phyloP scores from a whole-genome alignment of 1,140 invertebrate genomes.

The Sycobia sp. region DNA sequence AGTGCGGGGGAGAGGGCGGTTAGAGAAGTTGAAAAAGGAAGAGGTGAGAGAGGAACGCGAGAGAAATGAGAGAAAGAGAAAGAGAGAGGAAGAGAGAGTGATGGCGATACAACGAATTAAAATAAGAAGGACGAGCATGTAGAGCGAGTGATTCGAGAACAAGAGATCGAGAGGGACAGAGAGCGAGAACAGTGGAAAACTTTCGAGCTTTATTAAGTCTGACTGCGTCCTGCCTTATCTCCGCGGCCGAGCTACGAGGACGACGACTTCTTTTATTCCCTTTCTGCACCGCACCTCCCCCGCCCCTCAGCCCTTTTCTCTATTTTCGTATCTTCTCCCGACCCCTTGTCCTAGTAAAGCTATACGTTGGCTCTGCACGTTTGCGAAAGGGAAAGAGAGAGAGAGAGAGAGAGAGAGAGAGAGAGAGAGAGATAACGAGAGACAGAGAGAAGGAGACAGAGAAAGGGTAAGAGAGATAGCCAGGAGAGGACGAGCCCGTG shows the following conservation, averaged over 20 bases:
- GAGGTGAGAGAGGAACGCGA: no score
- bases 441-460: no score
- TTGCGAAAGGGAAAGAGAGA: no score
- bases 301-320: slow-evolving; percentile 10
- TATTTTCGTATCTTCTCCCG: background rate
- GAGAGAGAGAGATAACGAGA: no score
- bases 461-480: no score
- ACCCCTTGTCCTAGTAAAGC: slow-evolving; percentile 27
- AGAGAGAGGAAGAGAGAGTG: background rate
- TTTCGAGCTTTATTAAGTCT: slow-evolving; percentile 31
- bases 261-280: slow-evolving; percentile 35
- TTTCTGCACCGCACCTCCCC: background rate
- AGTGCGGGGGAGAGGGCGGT: no score
- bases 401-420: no score
- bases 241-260: no score
- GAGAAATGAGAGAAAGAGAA: background rate
- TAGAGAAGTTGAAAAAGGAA: background rate
- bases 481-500: background rate
- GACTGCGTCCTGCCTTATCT: slow-evolving; percentile 36
- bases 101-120: slow-evolving; percentile 21
- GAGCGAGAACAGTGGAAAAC: background rate
- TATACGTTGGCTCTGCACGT: background rate
- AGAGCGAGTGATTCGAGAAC: background rate
- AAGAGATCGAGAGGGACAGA: background rate
- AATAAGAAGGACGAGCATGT: slow-evolving; percentile 4